A percentile compares a stretch with the other conserved stretches of the same genome.
Evolutionary conservation across 2,888 invertebrate species (phyloP).

Genomic region (Dolichomitus sp.): DNA sequence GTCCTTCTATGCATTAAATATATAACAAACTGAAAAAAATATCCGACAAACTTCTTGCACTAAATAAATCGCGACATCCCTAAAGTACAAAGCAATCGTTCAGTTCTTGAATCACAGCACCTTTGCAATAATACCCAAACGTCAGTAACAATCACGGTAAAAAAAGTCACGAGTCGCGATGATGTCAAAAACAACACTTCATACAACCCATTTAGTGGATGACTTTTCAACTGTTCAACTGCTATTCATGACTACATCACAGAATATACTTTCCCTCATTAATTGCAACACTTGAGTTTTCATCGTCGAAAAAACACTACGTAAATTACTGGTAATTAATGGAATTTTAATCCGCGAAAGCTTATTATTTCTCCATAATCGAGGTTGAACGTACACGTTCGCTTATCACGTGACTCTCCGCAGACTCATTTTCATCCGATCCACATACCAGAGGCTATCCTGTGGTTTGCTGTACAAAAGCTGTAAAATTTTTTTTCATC

Average conservation of each 20-base stretch:
- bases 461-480: constrained; percentile 9
- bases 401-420: constrained; percentile 56
- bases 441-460: constrained; percentile 8
- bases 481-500: constrained; percentile 1
- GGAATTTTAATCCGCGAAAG: constrained; percentile 52
- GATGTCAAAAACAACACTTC: no score
- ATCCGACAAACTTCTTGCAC: no score
- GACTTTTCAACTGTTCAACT: not conserved
- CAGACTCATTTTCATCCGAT: constrained; percentile 54
- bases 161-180: no score
- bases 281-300: not conserved
- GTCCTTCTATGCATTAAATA: no score
- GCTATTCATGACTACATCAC: not conserved
- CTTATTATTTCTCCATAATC: constrained; percentile 61
- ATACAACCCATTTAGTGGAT: not conserved
- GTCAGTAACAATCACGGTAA: no score
- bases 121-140: no score
- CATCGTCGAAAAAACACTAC: not conserved
- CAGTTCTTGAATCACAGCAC: no score
- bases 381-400: constrained; percentile 25
- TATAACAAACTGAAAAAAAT: no score
- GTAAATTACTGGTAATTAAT: constrained; percentile 50
- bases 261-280: not conserved
- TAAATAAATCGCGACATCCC: no score
- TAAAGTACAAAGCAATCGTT: no score